Evolutionary conservation across 2,888 invertebrate species (phyloP).

Genomic region (Philaethria dido): DNA sequence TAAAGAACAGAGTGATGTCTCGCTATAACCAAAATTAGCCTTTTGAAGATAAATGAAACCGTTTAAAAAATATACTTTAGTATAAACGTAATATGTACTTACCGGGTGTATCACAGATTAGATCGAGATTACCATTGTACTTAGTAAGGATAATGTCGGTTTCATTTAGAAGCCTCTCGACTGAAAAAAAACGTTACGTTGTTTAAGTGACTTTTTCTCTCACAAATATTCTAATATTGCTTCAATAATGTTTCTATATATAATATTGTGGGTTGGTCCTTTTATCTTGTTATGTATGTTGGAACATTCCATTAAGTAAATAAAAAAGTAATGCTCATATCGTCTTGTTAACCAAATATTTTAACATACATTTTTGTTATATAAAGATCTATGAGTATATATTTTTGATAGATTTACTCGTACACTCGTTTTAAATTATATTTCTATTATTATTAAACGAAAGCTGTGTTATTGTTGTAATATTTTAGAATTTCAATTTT

Average conservation of each 20-base stretch:
- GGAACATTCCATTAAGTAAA: not conserved
- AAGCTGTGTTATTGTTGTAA: no score
- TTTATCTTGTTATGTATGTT: not conserved
- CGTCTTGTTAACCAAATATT: not conserved
- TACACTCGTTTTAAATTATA: no score
- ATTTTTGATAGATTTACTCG: no score
- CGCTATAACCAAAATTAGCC: no score
- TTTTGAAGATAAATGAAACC: no score
- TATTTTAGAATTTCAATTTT: no score
- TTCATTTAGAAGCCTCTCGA: slow-evolving; percentile 51
- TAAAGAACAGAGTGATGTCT: no score
- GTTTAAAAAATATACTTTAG: not conserved
- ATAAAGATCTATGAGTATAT: not conserved
- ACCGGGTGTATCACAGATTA: slow-evolving; percentile 93
- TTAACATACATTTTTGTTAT: not conserved
- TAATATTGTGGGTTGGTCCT: not conserved
- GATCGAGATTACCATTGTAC: slow-evolving; percentile 91
- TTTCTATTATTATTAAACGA: no score
- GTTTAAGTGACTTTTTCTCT: not conserved
- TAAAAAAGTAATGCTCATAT: not conserved
- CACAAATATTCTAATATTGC: no score
- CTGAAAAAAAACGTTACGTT: not conserved
- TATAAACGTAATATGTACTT: slow-evolving; percentile 48
- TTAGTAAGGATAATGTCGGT: slow-evolving; percentile 88
- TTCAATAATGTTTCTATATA: not conserved